Evolutionary conservation across 2,888 invertebrate genomes (phyloP).

Genomic region (Gisinianus flammeolus): DNA sequence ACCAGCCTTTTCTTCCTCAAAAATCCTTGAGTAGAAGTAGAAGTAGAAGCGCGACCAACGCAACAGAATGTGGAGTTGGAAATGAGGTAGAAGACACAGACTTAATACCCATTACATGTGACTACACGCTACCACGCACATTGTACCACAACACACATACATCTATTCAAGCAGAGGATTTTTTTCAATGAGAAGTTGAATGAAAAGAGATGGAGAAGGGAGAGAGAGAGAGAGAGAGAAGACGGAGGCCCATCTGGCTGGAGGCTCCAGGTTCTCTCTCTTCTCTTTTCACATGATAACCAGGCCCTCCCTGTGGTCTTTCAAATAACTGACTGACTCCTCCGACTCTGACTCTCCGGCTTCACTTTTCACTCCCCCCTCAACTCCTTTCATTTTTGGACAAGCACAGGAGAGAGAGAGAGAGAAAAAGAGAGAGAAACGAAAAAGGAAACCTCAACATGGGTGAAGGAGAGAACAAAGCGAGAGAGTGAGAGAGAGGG

Average conservation of each 20-base stretch:
- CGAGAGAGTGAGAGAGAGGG: background rate
- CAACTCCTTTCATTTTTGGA: slow-evolving; percentile 27
- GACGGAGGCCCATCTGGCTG: slow-evolving; percentile 29
- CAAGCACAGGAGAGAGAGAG: background rate
- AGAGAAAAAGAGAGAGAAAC: background rate
- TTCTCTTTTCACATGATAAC: background rate
- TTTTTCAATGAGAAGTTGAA: slow-evolving; percentile 33
- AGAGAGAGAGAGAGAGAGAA: background rate
- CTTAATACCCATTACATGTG: too few relatives aligned
- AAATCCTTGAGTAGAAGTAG: background rate
- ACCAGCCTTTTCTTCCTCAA: slow-evolving; percentile 20
- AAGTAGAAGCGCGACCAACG: background rate
- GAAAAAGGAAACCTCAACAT: slow-evolving; percentile 36
- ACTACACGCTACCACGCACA: too few relatives aligned
- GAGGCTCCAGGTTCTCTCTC: slow-evolving; percentile 11
- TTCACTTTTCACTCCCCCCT: slow-evolving; percentile 31
- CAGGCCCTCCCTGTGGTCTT: slow-evolving; percentile 33
- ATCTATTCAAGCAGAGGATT: too few relatives aligned
- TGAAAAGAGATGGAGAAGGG: background rate
- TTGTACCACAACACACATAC: too few relatives aligned
- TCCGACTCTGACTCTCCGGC: slow-evolving; percentile 10
- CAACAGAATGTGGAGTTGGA: background rate
- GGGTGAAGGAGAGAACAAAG: slow-evolving; percentile 28
- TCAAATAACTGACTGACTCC: slow-evolving; percentile 30
- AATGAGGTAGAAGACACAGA: slow-evolving; percentile 13